These are phyloP conservation scores for Drosophila willistoni DNA, from an alignment of 1,140 invertebrate species.

Conservation along the genomic window DNA sequence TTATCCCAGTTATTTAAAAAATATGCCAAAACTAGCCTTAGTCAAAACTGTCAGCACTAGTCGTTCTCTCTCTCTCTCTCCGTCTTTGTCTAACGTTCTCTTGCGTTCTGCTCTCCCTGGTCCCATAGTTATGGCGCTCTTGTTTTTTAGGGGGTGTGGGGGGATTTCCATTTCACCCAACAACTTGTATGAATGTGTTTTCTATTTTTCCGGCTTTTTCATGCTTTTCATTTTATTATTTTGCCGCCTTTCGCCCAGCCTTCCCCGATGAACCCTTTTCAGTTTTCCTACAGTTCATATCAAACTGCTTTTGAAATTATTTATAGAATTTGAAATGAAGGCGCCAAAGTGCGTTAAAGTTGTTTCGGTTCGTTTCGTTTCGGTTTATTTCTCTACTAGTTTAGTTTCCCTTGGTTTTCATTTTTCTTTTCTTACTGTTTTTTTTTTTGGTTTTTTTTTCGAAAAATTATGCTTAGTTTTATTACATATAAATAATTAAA, in stretches of 20 bases:
- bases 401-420: conserved; percentile 11
- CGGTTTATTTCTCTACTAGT: conserved; percentile 4
- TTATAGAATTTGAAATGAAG: conserved; percentile 77
- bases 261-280: conserved; percentile 22
- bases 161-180: conserved; percentile 32
- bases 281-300: conserved; percentile 46
- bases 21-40: neutral
- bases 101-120: neutral
- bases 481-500: conserved; percentile 74
- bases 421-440: neutral
- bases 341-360: conserved; percentile 40
- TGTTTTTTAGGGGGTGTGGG: neutral
- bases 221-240: neutral
- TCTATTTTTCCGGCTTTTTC: conserved; percentile 58
- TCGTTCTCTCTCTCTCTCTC: neutral
- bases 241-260: neutral
- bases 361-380: conserved; percentile 6
- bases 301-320: conserved; percentile 75
- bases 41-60: neutral
- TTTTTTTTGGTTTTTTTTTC: conserved; percentile 6
- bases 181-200: conserved; percentile 80
- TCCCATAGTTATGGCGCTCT: conserved; percentile 2
- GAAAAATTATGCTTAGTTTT: conserved; percentile 72
- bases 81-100: neutral
- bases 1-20: neutral